Percentiles rank a stretch among this genome's conserved stretches.
Evolutionary conservation across 1,140 invertebrate genomes (phyloP).

Genomic region (Dermatophagoides farinae): DNA sequence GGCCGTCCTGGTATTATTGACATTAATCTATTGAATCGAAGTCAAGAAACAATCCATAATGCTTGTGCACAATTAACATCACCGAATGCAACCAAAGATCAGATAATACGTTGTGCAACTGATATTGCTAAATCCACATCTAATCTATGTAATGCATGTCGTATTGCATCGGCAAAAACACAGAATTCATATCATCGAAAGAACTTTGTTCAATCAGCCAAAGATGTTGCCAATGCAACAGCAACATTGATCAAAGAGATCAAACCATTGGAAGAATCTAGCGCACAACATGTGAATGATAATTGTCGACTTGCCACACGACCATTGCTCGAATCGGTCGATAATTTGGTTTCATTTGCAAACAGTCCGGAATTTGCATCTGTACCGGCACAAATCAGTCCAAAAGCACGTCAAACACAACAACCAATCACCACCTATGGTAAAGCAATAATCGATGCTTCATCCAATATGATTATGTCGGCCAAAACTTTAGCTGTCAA

Average conservation of each 20-base stretch:
- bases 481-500: slow-evolving; percentile 71
- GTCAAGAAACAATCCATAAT: slow-evolving; percentile 63
- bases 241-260: slow-evolving; percentile 83
- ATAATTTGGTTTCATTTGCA: slow-evolving; percentile 76
- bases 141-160: slow-evolving; percentile 78
- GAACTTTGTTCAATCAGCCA: slow-evolving; percentile 91
- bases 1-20: slow-evolving; percentile 76
- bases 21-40: slow-evolving; percentile 64
- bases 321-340: slow-evolving; percentile 70
- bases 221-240: slow-evolving; percentile 90
- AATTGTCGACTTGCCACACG: slow-evolving; percentile 57
- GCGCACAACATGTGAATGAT: slow-evolving; percentile 30
- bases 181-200: slow-evolving; percentile 78
- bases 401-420: slow-evolving; percentile 45
- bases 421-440: slow-evolving; percentile 69
- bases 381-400: slow-evolving; percentile 71
- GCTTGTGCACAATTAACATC: slow-evolving; percentile 61
- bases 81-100: slow-evolving; percentile 53
- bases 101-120: slow-evolving; percentile 73
- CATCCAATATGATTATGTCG: slow-evolving; percentile 68
- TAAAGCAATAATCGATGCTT: slow-evolving; percentile 53
- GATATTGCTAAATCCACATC: slow-evolving; percentile 90
- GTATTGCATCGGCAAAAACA: slow-evolving; percentile 73
- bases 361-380: slow-evolving; percentile 77
- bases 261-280: slow-evolving; percentile 60